Evolutionary conservation across 2,113 vertebrate genomes (phyloP).

Genomic region (Limnothrissa miodon): DNA sequence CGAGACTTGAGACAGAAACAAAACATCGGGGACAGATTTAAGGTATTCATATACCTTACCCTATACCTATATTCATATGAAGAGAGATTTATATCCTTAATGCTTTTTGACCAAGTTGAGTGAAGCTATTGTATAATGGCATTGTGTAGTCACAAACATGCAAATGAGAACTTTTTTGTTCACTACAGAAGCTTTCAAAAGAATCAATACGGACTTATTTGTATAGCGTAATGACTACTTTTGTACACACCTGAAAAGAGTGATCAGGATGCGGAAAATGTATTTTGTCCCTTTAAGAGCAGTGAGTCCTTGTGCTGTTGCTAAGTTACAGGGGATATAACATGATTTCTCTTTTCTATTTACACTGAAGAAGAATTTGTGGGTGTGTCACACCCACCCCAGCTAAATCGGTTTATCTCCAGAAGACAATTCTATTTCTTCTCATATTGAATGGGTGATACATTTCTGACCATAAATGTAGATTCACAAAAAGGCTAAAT

Average conservation of each 20-base stretch:
- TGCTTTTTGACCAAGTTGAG: neutral
- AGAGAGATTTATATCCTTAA: neutral
- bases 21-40: neutral
- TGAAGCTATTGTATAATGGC: neutral
- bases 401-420: neutral
- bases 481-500: neutral
- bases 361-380: constrained; percentile 32
- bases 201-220: neutral
- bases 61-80: neutral
- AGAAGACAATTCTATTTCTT: neutral
- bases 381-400: neutral
- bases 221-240: neutral
- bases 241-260: neutral
- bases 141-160: neutral
- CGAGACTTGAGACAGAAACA: neutral
- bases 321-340: constrained; percentile 48
- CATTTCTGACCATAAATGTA: neutral
- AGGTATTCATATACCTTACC: too few relatives aligned
- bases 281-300: constrained; percentile 34
- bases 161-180: neutral
- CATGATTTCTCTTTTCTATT: constrained; percentile 23
- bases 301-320: constrained; percentile 38
- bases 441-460: neutral
- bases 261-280: neutral
- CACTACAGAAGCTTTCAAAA: neutral